Base-by-base conservation (phyloP, 2,113 vertebrate genomes). In the Sceloporus tristichus region DNA sequence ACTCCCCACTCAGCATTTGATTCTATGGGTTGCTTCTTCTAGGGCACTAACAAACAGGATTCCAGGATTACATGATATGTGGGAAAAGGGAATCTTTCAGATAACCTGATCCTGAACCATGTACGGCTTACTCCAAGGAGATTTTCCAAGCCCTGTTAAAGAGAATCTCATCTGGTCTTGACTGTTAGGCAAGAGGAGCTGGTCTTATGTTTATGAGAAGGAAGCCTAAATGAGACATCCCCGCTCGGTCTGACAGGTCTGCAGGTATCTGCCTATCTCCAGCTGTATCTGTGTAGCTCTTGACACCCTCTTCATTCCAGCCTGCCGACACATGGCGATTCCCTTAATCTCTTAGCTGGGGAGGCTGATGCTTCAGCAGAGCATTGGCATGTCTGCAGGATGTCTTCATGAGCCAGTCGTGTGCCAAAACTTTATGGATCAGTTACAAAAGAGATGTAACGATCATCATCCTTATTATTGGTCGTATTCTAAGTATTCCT, bases 361-460 rank as follows among this genome's bases (percentile, higher is more conserved):
- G 71, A 23, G 27, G 84, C 91, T 27, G 7, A 3, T 70, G 91
- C 48, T 93, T 54, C 14, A 3, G 8, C 91, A 86, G 92, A 70
- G 87, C 59, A 88, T 83, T 91, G 16, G 14, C 5, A 86, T 92
- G 92, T 94, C 94, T 95, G 93, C 93, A 92, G 94, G 92, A 93
- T 94, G 90, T 95, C 95, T 96, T 94, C 89, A 40, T 1, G 88
- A 94, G 84, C 83, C 29, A 21, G 66, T 3, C 4, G 16, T 91
- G 92, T 96, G 94, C 95, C 96, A 96, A 40, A 90, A 87, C 88
- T 95, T 93, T 94, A 92, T 85, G 94, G 91, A 96, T 96, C 94
- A 91, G 93, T 96, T 96, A 96, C 95, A 96, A 97, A 97, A 97
- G 94, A 96, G 93, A 95, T 92, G 25, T 29, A 18, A 7, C 34